A percentile compares a stretch with the other conserved stretches of the same genome.
Evolutionary conservation across 2,888 invertebrate species (phyloP).

Genomic region (Epicampocera succincta): DNA sequence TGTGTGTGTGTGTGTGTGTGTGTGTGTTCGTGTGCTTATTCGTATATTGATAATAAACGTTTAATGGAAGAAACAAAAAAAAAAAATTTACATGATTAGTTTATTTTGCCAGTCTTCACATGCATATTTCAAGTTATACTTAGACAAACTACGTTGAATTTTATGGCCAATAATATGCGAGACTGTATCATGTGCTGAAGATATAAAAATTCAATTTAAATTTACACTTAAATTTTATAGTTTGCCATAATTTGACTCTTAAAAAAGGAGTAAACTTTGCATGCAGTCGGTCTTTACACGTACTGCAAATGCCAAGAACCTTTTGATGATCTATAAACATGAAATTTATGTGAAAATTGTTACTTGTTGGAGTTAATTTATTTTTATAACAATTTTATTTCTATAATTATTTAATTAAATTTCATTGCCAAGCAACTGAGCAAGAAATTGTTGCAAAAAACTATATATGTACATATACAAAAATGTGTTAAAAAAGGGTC

Average conservation of each 20-base stretch:
- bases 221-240: constrained; percentile 69
- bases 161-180: background rate
- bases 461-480: too few species aligned
- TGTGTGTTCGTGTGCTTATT: too few species aligned
- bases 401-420: constrained; percentile 68
- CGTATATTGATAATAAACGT: constrained; percentile 58
- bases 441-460: constrained; percentile 21
- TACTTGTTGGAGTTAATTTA: constrained; percentile 38
- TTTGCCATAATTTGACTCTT: constrained; percentile 57
- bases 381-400: constrained; percentile 62
- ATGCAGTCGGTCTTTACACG: constrained; percentile 5
- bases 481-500: constrained; percentile 43
- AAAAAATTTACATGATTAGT: constrained; percentile 69
- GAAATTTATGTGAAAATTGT: constrained; percentile 60
- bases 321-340: constrained; percentile 60
- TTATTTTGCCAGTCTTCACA: constrained; percentile 50
- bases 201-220: constrained; percentile 69
- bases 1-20: too few species aligned
- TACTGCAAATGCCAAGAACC: constrained; percentile 40
- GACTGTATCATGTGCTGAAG: constrained; percentile 49
- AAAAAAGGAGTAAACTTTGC: constrained; percentile 20
- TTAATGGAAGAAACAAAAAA: too few species aligned
- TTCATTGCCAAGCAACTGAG: constrained; percentile 45
- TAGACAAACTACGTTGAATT: constrained; percentile 23
- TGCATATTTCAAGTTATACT: background rate